Base-by-base conservation (phyloP, 1,140 invertebrate species). In the Chrysopa pallens region DNA sequence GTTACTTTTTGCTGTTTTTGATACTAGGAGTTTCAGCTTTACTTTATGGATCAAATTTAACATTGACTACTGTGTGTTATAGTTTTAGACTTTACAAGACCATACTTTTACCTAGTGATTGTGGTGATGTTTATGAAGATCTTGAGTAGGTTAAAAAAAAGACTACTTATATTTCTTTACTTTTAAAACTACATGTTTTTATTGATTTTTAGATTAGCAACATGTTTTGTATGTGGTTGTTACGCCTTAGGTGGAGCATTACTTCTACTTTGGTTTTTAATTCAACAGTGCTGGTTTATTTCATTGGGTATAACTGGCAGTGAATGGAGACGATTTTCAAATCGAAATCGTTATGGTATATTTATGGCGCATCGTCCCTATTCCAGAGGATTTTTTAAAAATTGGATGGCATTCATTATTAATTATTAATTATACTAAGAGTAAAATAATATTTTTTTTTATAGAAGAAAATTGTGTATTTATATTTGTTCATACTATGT, bases 51-150 rank as follows among this genome's bases (percentile, higher is more conserved):
- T 73, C 75, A 1, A 78, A 79, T 59, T 63, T 81, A 44, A 76
- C 74, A 4, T 62, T 83, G 42, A 81, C 78, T 4, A 76, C 73
- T 28, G 68, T 80, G 2, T 83, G 78, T 51, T 75, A 79, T 61
- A 77, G 77, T 2, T 76, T 74, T 49, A 64, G 71, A 52, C 53
- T 76, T 7, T 68, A 72, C 52, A 72, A 68, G 28, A 66, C 64
- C 7, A 62, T 80, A 45, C 59, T 80, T 33, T 53, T 83, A 50
- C 78, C 78, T 4, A 72, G 79, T 53, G 72, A 80, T 49, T 83
- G 79, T 56, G 73, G 70, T 44, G 74, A 80, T 58, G 76, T 76
- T 6, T 80, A 79, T 59, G 65, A 71, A 58, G 67, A 76, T 45
- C 69, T 72, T 47, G 63, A 72, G 77, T 80, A 67, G 65, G 72